Evolutionary conservation across 2,797 vertebrate genomes (phyloP).

Genomic region (Muraenolepis orangiensis): DNA sequence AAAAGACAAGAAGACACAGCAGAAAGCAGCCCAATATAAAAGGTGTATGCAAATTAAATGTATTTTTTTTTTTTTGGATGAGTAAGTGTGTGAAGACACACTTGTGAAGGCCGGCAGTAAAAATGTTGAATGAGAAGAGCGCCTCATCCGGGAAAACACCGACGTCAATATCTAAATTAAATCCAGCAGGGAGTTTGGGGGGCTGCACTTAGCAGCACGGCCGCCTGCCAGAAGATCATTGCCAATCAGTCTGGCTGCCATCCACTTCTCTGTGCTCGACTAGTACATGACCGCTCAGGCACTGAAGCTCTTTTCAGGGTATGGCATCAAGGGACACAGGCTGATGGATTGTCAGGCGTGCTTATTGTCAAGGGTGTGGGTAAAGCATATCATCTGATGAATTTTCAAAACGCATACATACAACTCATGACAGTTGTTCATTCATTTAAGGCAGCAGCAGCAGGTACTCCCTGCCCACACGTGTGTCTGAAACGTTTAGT

Average conservation of each 20-base stretch:
- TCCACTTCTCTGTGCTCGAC: constrained; percentile 52
- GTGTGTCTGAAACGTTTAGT: constrained; percentile 31
- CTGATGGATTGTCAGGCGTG: constrained; percentile 51
- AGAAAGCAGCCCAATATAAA: neutral
- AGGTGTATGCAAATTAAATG: neutral
- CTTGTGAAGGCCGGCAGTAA: constrained; percentile 18
- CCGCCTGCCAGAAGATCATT: constrained; percentile 66
- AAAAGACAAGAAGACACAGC: neutral
- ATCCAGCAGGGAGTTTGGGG: constrained; percentile 52
- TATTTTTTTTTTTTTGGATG: too few relatives aligned
- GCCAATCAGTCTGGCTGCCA: constrained; percentile 59
- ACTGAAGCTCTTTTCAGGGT: constrained; percentile 47
- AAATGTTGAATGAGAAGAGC: constrained; percentile 49
- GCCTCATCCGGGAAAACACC: constrained; percentile 60
- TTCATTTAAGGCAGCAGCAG: constrained; percentile 24
- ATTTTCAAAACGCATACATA: neutral
- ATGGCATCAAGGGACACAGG: constrained; percentile 14
- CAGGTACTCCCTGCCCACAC: constrained; percentile 32
- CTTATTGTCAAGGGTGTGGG: constrained; percentile 33
- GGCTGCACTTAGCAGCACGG: constrained; percentile 63
- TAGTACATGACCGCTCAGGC: constrained; percentile 61
- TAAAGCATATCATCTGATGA: constrained; percentile 22
- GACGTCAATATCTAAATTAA: constrained; percentile 74
- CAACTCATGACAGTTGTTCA: constrained; percentile 44
- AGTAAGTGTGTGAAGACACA: constrained; percentile 11